Evolutionary conservation across 2,113 vertebrate genomes (phyloP).

Genomic region (Microtus montanus): DNA sequence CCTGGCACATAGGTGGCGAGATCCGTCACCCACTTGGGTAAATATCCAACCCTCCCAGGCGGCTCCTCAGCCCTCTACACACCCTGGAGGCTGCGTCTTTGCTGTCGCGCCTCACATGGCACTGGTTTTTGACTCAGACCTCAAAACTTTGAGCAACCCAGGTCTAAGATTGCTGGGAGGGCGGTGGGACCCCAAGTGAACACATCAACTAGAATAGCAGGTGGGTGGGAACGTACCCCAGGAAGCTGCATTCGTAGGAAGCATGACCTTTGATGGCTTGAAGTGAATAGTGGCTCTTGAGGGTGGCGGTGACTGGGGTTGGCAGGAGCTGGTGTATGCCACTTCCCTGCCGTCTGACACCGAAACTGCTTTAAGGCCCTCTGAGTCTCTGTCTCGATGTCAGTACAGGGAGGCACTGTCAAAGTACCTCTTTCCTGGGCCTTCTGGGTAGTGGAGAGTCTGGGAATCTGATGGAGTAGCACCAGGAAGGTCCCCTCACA

Average conservation of each 20-base stretch:
- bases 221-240: neutral
- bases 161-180: neutral
- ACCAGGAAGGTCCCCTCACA: accelerated
- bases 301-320: neutral
- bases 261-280: neutral
- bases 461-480: neutral
- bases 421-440: accelerated
- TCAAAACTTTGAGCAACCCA: neutral
- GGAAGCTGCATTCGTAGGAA: neutral
- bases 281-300: neutral
- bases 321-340: neutral
- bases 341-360: neutral
- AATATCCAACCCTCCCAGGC: neutral
- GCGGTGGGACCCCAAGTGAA: neutral
- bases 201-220: accelerated
- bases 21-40: neutral
- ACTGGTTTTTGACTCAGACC: neutral
- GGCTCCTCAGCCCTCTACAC: neutral
- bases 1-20: neutral
- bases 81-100: neutral
- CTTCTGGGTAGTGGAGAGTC: neutral
- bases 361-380: neutral
- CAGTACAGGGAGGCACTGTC: neutral
- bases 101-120: accelerated
- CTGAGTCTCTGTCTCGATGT: neutral